Evolutionary conservation across 2,113 vertebrate species (phyloP), one percentile per base, ranked within the genome.

Genomic region (Gambusia holbrooki): DNA sequence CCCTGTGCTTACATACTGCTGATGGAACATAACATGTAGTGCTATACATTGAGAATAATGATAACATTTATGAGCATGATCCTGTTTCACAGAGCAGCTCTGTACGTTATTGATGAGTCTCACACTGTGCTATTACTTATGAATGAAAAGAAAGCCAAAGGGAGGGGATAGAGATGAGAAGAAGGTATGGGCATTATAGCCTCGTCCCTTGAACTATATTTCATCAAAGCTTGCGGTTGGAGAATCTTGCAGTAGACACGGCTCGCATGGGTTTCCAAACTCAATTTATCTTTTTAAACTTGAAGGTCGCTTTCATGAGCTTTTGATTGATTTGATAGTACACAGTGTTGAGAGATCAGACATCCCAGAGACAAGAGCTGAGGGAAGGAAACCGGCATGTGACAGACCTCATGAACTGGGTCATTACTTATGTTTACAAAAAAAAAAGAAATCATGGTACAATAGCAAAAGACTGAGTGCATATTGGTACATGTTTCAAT

Each of bases 61-160:
- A 91, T 92, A 91, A 90, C 88, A 92, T 93, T 93, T 93, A 90
- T 92, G 87, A 93, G 87, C 25, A 28, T 78, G 86, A 81, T 91
- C 73, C 82, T 81, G 90, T 90, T 87, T 84, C 78, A 78, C 86
- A 89, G 74, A 87, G 83, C 68, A 86, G 66, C 5, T 51, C 76
- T 89, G 77, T 87, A 77, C 68, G 65, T 93, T 94, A 94, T 94
- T 93, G 90, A 94, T 93, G 92, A 90, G 74, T 81, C 89, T 92
- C 81, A 54, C 83, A 75, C 81, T 88, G 85, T 89, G 84, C 74
- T 84, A 93, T 94, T 88, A 94, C 84, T 94, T 92, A 94, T 93
- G 80, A 92, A 94, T 93, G 85, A 94, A 87, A 82, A 90, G 87
- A 88, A 33, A 73, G 82, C 48, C n/a, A 75, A 83, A 88, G 76